phyloP scores from a whole-genome alignment of 2,888 invertebrate genomes.

The Plemyria rubiginata region DNA sequence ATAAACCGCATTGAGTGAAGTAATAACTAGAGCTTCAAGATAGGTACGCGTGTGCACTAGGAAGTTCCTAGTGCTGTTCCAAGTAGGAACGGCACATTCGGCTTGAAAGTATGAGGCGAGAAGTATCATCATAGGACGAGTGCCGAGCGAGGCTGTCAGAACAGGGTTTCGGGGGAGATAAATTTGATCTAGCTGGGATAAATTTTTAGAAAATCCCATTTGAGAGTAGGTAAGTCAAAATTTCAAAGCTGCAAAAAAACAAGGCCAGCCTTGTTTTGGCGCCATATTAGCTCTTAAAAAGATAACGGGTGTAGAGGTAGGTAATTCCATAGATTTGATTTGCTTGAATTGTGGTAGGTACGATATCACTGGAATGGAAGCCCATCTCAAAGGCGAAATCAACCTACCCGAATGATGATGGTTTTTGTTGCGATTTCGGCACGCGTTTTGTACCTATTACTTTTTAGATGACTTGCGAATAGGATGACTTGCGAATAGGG shows the following conservation, averaged over 20 bases:
- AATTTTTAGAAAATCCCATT: too few species aligned
- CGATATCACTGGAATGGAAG: conserved; percentile 51
- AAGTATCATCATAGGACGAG: too few species aligned
- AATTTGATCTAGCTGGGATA: too few species aligned
- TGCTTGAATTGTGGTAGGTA: too few species aligned
- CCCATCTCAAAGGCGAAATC: not conserved
- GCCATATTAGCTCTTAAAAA: conserved; percentile 47
- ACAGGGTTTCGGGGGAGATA: too few species aligned
- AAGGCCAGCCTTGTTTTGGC: conserved; percentile 24
- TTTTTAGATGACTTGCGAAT: not conserved
- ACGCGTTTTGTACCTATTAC: conserved; percentile 56
- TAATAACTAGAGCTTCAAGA: too few species aligned
- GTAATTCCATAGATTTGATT: conserved; percentile 46
- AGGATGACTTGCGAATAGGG: not conserved
- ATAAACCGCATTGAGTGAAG: too few species aligned
- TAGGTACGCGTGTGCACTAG: too few species aligned
- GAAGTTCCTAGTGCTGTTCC: too few species aligned
- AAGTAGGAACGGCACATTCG: too few species aligned
- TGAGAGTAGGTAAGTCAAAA: conserved; percentile 42
- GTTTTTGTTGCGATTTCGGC: conserved; percentile 61
- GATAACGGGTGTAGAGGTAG: conserved; percentile 50
- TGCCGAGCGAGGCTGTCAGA: too few species aligned
- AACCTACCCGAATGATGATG: conserved; percentile 46
- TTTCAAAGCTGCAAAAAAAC: conserved; percentile 43
- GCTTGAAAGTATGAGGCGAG: too few species aligned